These are phyloP conservation scores for Actinernus sp. DNA, from an alignment of 92 coral and sea anemone genomes.

Conservation along the genomic window DNA sequence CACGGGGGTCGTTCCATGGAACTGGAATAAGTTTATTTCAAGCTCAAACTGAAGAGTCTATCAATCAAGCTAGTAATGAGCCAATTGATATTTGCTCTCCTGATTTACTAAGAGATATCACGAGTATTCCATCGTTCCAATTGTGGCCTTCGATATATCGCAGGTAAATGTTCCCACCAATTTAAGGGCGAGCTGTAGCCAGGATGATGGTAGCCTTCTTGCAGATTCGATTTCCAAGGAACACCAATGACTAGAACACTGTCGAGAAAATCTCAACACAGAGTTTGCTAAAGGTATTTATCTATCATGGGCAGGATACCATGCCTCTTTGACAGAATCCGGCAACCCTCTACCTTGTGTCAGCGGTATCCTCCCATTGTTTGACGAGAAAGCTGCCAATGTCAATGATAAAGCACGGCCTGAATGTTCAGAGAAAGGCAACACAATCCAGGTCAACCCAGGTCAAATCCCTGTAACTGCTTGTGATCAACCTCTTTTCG, in stretches of 20 bases:
- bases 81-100: too few relatives aligned
- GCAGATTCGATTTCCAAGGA: too few relatives aligned
- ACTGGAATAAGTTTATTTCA: conserved; percentile 28
- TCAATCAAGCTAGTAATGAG: too few relatives aligned
- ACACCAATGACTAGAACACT: too few relatives aligned
- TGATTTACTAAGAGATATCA: too few relatives aligned
- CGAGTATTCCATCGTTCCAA: too few relatives aligned
- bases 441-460: conserved; percentile 9
- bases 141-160: not conserved
- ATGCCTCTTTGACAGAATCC: not conserved
- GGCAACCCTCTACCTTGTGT: not conserved
- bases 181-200: not conserved
- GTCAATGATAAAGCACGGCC: conserved; percentile 39
- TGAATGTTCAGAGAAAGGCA: conserved; percentile 11
- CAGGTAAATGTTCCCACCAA: conserved; percentile 15
- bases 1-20: too few relatives aligned
- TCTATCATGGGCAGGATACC: not conserved
- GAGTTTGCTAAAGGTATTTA: not conserved
- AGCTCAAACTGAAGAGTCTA: not conserved
- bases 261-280: not conserved
- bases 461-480: conserved; percentile 21
- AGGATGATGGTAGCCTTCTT: not conserved
- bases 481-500: conserved; percentile 21
- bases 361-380: conserved; percentile 13
- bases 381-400: conserved; percentile 25